These are phyloP conservation scores for Willisornis vidua DNA, from an alignment of 2,113 vertebrate genomes.

Conservation along the genomic window DNA sequence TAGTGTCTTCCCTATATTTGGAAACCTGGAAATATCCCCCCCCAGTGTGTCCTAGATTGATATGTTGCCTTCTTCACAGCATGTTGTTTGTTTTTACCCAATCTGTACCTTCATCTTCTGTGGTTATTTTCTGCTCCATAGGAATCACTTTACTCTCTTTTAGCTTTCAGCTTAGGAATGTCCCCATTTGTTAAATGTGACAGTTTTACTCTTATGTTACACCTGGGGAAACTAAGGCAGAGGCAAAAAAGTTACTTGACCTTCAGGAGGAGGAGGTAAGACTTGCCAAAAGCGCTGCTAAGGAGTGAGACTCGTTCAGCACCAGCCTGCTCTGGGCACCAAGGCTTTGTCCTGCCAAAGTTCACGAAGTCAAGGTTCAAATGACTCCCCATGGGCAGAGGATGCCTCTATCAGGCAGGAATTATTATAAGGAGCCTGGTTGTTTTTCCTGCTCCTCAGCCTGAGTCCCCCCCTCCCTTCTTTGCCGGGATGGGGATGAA, in stretches of 20 bases:
- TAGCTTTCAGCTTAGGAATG: background rate
- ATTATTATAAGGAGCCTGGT: constrained; percentile 31
- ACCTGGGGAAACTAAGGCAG: background rate
- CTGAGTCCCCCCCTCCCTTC: background rate
- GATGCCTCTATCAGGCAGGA: background rate
- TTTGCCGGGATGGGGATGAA: constrained; percentile 8
- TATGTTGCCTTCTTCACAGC: background rate
- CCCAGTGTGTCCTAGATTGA: background rate
- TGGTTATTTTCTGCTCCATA: background rate
- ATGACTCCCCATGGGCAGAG: background rate
- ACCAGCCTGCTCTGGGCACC: background rate
- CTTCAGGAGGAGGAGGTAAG: background rate
- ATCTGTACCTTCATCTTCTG: background rate
- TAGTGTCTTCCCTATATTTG: background rate
- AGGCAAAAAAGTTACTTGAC: background rate
- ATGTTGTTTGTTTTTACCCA: background rate
- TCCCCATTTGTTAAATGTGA: background rate
- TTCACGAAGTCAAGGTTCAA: background rate
- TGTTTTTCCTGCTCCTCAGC: constrained; percentile 52
- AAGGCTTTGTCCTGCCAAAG: background rate
- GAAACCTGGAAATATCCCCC: background rate
- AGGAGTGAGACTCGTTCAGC: background rate
- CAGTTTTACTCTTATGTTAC: accelerated
- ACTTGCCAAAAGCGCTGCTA: background rate
- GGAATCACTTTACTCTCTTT: background rate